Base-by-base conservation (phyloP, 1,140 invertebrate genomes). In the Drosophila pseudoananassae region DNA sequence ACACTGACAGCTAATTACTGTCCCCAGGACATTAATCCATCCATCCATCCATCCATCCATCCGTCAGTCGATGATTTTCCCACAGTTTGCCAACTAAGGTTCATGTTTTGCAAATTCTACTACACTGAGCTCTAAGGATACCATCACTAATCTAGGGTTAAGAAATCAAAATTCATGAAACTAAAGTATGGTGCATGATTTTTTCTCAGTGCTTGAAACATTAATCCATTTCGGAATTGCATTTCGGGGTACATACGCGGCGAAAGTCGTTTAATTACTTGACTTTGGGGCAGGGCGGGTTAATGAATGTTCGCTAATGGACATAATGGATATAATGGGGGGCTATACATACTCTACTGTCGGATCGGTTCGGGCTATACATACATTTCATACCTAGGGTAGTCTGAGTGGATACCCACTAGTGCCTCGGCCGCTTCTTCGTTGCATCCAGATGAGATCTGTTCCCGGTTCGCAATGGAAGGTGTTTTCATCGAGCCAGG, bases 401-500 rank as follows among this genome's bases (percentile, higher is more conserved):
- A 97, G 90, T 98, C 97, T 89, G 95, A 94, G 93, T 97, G 96
- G 49, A 97, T 96, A 76, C 96, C 95, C 73, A 97, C 96, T 73
- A 97, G 93, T 71, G 96, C 96, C 81, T 96, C 95, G 79, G 95
- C 95, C 60, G 96, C 96, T 92, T 96, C 96, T 92, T 96, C 96
- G 85, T 93, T 93, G 92, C 91, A 93, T 92, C 84, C 92, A 91
- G 77, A 87, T 92, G 90, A 78, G 76, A 71, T 92, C 91, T 77
- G 92, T 93, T 93, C 93, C 91, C 94, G 94, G 90, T 94, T 94
- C 92, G 95, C 95, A 83, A 95, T 94, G 88, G 95, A 94, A 92
- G 94, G 95, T 94, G 95, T 97, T 94, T 96, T 97, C 96, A 98
- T 97, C 92, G 96, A 96, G 92, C 97, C 97, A 90, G 97, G 97